Conservation (phyloP, 1,140 invertebrate species). For the Cotesia typhae region DNA sequence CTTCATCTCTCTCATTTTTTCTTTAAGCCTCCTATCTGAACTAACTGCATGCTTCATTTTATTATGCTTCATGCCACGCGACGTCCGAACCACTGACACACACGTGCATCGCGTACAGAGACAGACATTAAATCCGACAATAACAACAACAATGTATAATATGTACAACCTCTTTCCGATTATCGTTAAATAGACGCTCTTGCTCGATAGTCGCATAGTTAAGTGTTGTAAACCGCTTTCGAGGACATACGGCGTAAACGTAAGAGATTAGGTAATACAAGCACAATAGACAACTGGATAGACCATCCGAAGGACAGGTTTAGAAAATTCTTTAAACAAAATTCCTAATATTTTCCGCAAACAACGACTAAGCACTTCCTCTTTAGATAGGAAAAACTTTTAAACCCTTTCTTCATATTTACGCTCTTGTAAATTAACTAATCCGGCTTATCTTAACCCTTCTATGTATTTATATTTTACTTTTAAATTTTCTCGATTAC, state of each 20-base stretch:
- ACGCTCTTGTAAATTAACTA: background rate
- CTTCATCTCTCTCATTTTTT: constrained; percentile 12
- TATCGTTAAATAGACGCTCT: constrained; percentile 16
- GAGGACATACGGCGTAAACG: constrained; percentile 27
- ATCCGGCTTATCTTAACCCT: too few relatives aligned
- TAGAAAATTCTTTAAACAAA: constrained; percentile 17
- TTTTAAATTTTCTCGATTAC: too few relatives aligned
- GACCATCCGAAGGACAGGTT: constrained; percentile 33
- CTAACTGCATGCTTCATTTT: constrained; percentile 6
- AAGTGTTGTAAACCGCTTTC: constrained; percentile 30
- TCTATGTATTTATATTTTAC: too few relatives aligned
- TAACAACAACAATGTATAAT: too few relatives aligned
- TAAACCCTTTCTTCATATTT: background rate
- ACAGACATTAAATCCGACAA: background rate
- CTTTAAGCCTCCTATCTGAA: constrained; percentile 7
- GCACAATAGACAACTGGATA: constrained; percentile 15
- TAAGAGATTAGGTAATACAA: constrained; percentile 37
- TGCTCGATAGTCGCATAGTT: background rate
- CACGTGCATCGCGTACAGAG: background rate
- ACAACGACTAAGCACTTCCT: background rate
- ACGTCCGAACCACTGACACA: too few relatives aligned
- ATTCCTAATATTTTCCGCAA: constrained; percentile 30
- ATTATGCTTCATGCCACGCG: background rate
- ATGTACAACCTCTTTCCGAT: constrained; percentile 23
- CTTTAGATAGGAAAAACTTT: background rate